Evolutionary conservation across 2,113 vertebrate species (phyloP).

Genomic region (Peromyscus leucopus): DNA sequence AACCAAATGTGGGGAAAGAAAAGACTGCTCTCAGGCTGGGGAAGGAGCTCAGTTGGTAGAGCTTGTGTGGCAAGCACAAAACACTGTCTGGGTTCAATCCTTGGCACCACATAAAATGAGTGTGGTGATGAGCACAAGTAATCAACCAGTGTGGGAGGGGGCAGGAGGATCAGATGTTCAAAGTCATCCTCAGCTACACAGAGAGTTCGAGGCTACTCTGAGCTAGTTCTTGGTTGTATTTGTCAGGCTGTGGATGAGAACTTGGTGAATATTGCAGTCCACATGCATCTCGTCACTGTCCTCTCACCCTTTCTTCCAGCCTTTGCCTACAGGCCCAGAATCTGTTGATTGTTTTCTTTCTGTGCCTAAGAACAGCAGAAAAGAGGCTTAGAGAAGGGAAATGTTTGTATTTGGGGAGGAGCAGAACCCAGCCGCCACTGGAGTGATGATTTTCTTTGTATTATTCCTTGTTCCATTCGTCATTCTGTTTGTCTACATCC

Average conservation of each 20-base stretch:
- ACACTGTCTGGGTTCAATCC: background rate
- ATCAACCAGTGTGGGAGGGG: background rate
- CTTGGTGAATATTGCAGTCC: background rate
- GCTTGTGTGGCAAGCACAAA: background rate
- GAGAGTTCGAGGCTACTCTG: background rate
- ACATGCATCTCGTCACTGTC: background rate
- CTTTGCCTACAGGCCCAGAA: background rate
- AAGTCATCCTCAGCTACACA: background rate
- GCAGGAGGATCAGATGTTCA: background rate
- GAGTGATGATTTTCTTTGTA: background rate
- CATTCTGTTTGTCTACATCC: background rate
- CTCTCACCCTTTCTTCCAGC: background rate
- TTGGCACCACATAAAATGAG: background rate
- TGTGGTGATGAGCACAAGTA: too few relatives aligned
- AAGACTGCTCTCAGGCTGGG: too few relatives aligned
- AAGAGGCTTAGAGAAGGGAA: background rate
- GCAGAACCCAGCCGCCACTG: background rate
- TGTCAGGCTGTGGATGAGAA: background rate
- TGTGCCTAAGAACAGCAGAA: background rate
- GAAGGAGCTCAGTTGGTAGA: background rate
- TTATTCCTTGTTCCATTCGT: background rate
- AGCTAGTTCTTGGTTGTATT: background rate
- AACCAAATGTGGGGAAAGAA: background rate
- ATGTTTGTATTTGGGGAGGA: background rate
- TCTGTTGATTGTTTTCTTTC: background rate